Base-by-base conservation (phyloP, 2,113 vertebrate species). In the Myotis davidii region DNA sequence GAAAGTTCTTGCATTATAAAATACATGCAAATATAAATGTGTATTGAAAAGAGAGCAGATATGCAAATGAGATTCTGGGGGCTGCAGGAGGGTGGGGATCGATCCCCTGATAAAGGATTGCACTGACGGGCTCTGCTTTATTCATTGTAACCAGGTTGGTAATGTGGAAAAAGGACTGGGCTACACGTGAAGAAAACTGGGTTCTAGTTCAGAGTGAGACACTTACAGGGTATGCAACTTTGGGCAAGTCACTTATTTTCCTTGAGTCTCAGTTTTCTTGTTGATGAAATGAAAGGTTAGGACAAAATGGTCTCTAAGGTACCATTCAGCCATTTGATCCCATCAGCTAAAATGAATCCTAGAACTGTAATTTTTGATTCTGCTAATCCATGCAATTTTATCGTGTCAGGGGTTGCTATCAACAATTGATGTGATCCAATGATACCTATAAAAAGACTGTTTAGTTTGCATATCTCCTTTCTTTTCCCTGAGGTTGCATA, bases 41-140 rank as follows among this genome's bases (percentile, higher is more conserved):
- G 17, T 65, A n/a, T 59, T 87, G 61, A 90, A 92, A 95, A 93
- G 91, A 69, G 54, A 72, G 12, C 78, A 97, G 96, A 84, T 96
- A 96, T 94, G 85, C 52, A 88, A 79, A 90, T 97, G 76, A 95
- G 25, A 94, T 45, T 56, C 86, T n/a, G 23, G 21, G 25, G 23
- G 5, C 8, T 29, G 50, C 88, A 45, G 50, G 65, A 1, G 65
- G 25, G 76, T 82, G 72, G 94, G 82, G 82, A 95, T 11, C 6
- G 65, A 52, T 13, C 61, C 34, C 20, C 29, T 45, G 67, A 79
- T 91, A 72, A 91, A 97, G 90, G 4, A 84, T 61, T 14, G 25
- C 77, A 95, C 0, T 17, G 85, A 94, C 82, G 20, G 54, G n/a
- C 25, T 88, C 11, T 83, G 78, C 8, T 87, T 94, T 73, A 74